Evolutionary conservation across 2,113 vertebrate genomes (phyloP).

Genomic region (Podiceps cristatus): DNA sequence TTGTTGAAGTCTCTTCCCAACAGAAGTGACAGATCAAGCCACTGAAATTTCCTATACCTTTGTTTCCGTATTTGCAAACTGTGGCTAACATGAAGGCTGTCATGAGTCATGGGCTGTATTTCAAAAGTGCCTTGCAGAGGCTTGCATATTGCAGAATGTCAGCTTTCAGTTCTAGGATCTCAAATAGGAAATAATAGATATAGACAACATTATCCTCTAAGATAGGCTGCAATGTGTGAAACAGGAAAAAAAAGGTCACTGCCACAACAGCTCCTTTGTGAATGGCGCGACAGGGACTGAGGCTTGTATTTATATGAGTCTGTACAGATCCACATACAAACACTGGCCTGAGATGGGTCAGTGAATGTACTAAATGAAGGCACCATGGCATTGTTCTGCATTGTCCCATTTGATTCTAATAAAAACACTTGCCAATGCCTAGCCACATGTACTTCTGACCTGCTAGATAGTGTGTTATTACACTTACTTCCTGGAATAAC

Average conservation of each 20-base stretch:
- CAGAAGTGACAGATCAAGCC: background rate
- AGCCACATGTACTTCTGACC: slow-evolving; percentile 43
- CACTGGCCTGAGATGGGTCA: slow-evolving; percentile 50
- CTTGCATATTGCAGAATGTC: background rate
- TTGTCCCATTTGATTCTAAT: slow-evolving; percentile 39
- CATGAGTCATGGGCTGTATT: background rate
- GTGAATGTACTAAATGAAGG: slow-evolving; percentile 40
- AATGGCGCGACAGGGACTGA: slow-evolving; percentile 56
- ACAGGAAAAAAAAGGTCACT: slow-evolving; percentile 7
- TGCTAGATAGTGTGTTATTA: background rate
- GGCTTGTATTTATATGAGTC: slow-evolving; percentile 24
- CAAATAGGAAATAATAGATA: slow-evolving; percentile 37
- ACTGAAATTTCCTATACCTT: background rate
- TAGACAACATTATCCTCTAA: slow-evolving; percentile 50
- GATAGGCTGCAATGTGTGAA: slow-evolving; percentile 1
- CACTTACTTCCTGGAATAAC: slow-evolving; percentile 22
- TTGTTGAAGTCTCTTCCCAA: background rate
- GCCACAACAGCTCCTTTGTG: slow-evolving; percentile 54
- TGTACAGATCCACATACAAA: slow-evolving; percentile 26
- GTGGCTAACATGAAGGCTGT: background rate
- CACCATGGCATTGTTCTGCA: slow-evolving; percentile 5
- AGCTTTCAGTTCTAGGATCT: background rate
- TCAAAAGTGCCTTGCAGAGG: background rate
- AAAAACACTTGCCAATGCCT: slow-evolving; percentile 28
- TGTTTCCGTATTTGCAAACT: background rate